A percentile compares a stretch with the other conserved stretches of the same genome.
Evolutionary conservation across 2,888 invertebrate species (phyloP).

Genomic region (Nezara viridula): DNA sequence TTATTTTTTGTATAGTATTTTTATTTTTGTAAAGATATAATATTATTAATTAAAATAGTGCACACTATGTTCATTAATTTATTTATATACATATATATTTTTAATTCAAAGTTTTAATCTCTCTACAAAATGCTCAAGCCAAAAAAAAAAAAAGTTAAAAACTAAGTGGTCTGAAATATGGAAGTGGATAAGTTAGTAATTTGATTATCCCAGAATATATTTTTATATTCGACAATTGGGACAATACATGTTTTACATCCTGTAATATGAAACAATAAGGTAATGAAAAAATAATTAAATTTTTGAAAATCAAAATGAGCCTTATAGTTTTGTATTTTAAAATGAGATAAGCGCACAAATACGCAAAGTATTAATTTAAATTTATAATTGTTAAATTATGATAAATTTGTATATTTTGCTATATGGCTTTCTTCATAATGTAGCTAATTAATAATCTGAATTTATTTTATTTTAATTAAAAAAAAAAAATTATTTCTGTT

Average conservation of each 20-base stretch:
- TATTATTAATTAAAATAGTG: neutral
- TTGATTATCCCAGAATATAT: slow-evolving; percentile 27
- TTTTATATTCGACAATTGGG: slow-evolving; percentile 27
- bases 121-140: slow-evolving; percentile 12
- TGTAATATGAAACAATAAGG: neutral
- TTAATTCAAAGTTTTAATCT: neutral
- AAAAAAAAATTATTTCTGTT: neutral
- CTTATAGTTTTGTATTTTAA: slow-evolving; percentile 24
- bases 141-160: neutral
- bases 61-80: neutral
- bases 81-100: neutral
- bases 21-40: slow-evolving; percentile 6
- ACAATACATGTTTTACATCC: slow-evolving; percentile 31
- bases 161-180: neutral
- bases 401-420: neutral
- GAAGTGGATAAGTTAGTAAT: neutral
- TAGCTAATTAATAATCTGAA: neutral
- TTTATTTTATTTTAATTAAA: neutral
- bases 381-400: neutral
- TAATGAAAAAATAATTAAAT: neutral
- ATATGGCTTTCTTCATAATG: neutral
- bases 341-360: neutral
- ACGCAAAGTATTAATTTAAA: neutral
- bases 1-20: neutral
- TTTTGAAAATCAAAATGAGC: neutral